Conservation (phyloP, 2,113 vertebrate genomes). For the Carollia perspicillata region DNA sequence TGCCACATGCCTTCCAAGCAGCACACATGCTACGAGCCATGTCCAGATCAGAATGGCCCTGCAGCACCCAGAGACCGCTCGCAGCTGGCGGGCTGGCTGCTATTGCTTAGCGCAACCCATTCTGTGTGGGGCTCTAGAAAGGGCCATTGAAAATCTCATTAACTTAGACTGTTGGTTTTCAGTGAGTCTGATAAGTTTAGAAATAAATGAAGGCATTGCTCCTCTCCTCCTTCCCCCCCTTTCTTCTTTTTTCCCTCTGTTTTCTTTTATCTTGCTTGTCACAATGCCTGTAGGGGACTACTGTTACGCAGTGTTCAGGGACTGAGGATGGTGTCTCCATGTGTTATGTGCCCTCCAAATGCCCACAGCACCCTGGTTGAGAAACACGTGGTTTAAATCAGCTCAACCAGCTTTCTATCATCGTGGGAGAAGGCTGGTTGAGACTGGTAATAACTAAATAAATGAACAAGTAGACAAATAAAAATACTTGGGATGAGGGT, state of each 20-base stretch:
- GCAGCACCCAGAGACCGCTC: background rate
- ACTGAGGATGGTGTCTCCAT: background rate
- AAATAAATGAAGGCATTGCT: background rate
- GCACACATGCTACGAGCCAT: background rate
- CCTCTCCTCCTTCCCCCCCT: background rate
- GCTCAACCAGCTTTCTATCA: background rate
- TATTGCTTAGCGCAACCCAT: background rate
- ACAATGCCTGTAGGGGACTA: background rate
- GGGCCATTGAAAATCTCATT: background rate
- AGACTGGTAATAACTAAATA: background rate
- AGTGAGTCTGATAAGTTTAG: background rate
- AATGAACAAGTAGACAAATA: background rate
- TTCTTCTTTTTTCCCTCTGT: accelerated
- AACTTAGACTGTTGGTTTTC: background rate
- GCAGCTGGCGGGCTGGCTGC: background rate
- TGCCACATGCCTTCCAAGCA: background rate
- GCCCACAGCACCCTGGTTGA: background rate
- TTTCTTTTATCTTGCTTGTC: background rate
- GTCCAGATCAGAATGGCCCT: background rate
- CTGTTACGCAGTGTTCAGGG: background rate
- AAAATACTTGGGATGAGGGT: background rate
- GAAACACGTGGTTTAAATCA: background rate
- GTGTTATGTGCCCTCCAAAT: background rate
- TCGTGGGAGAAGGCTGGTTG: no score
- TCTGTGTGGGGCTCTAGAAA: background rate